phyloP scores from a whole-genome alignment of 2,888 invertebrate genomes.

The Spodoptera littoralis region DNA sequence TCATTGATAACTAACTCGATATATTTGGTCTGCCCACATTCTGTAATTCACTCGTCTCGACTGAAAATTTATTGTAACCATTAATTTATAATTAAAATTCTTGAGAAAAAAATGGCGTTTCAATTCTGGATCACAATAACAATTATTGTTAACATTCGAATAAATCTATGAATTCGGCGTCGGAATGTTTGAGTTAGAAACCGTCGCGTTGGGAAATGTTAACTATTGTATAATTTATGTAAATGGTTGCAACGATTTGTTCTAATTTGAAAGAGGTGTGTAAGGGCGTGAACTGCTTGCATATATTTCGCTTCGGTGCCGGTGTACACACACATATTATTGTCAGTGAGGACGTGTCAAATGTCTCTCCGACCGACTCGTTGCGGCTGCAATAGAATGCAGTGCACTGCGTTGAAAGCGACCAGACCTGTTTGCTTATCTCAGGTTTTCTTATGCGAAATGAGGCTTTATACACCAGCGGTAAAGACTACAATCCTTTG shows the following conservation, averaged over 20 bases:
- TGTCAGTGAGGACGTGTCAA: slow-evolving; percentile 83
- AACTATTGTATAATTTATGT: slow-evolving; percentile 10
- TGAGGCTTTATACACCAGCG: slow-evolving; percentile 53
- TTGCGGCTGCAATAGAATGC: slow-evolving; percentile 84
- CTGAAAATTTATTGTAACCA: slow-evolving; percentile 33
- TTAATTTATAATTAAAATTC: slow-evolving; percentile 49
- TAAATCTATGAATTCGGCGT: slow-evolving; percentile 15
- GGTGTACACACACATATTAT: slow-evolving; percentile 78
- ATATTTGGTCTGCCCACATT: slow-evolving; percentile 24
- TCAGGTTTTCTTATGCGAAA: slow-evolving; percentile 63
- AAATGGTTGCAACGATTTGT: slow-evolving; percentile 12
- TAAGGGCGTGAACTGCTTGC: slow-evolving; percentile 49
- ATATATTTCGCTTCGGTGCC: slow-evolving; percentile 71
- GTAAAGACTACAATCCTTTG: slow-evolving; percentile 59
- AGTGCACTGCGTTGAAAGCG: slow-evolving; percentile 78
- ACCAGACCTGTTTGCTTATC: slow-evolving; percentile 80
- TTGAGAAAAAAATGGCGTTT: slow-evolving; percentile 16
- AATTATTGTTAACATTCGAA: slow-evolving; percentile 34
- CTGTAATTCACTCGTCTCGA: slow-evolving; percentile 9
- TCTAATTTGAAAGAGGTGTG: slow-evolving; percentile 32
- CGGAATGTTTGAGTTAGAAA: slow-evolving; percentile 14
- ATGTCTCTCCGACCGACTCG: slow-evolving; percentile 81
- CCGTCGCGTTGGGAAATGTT: slow-evolving; percentile 9
- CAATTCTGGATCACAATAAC: slow-evolving; percentile 25
- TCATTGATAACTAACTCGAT: slow-evolving; percentile 42